phyloP scores from a whole-genome alignment of 2,113 vertebrate species.

The Cavia aperea region DNA sequence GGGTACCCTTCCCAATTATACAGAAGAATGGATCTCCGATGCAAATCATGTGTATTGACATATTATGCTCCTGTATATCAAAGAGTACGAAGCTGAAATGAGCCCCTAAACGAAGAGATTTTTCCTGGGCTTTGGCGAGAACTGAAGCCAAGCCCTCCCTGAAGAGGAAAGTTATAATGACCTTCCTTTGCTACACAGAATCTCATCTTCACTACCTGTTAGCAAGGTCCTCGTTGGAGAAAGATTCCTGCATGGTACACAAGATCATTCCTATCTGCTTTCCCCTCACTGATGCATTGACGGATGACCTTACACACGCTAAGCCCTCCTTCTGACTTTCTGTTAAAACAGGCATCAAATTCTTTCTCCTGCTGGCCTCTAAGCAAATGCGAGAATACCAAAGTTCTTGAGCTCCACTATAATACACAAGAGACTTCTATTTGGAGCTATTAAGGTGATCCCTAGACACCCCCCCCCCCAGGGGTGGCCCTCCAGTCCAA shows the following conservation, averaged over 20 bases:
- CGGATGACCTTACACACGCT: neutral
- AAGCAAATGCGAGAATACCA: neutral
- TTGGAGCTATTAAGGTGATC: neutral
- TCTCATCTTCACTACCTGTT: neutral
- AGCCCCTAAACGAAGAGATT: conserved; percentile 36
- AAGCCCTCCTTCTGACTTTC: neutral
- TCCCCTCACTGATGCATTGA: too few relatives aligned
- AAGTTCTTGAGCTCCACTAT: neutral
- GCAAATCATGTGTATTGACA: conserved; percentile 47
- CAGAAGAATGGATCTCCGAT: conserved; percentile 57
- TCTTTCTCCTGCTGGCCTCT: neutral
- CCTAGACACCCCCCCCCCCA: neutral
- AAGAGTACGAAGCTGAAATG: conserved; percentile 49
- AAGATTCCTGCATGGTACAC: neutral
- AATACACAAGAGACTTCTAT: neutral
- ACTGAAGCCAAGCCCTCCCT: conserved; percentile 33
- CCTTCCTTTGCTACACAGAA: neutral
- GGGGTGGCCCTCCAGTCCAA: neutral
- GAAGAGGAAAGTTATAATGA: neutral
- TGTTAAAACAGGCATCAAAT: neutral
- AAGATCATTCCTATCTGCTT: neutral
- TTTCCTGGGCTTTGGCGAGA: conserved; percentile 43
- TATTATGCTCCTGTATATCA: conserved; percentile 53
- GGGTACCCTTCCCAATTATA: conserved; percentile 40
- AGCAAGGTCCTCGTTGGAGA: neutral